Evolutionary conservation across 2,113 vertebrate genomes (phyloP), one percentile per base, ranked within the genome.

Genomic region (Seriola quinqueradiata): DNA sequence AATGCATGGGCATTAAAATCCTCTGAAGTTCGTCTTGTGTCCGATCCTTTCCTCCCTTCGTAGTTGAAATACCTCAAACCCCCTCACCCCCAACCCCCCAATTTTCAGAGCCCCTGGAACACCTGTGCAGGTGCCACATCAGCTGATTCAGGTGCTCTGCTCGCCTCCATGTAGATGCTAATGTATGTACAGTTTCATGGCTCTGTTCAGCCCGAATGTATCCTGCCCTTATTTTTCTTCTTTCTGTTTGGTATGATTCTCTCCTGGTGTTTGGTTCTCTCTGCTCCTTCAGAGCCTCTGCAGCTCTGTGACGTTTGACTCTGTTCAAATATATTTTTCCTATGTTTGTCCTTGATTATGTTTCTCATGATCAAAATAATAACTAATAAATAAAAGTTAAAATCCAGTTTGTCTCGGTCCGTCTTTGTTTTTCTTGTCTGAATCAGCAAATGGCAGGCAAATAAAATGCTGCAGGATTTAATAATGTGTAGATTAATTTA

Each of bases 361-460:
- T 90, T 84, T 82, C 64, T 85, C 77, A 87, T 85, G 83, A 85
- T 88, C 21, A 72, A 72, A 79, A 85, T 28, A 76, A 58, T 78
- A 67, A 72, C 16, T 4, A 23, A 77, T 58, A 58, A 85, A 69
- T 14, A 42, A 72, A 81, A 58, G 16, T 79, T 66, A 0, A 72
- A 70, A 34, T 79, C 28, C 19, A 25, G 5, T 12, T 2, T 10
- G 17, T 10, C 25, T 70, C 48, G 1, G 38, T 12, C 1, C 25
- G 9, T 42, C 25, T 32, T 16, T 46, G 28, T 8, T 25, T 46
- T 19, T 50, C 7, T 3, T 8, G 6, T 52, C 17, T 50, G 48
- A 50, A 48, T 6, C 5, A n/a, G 21, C 14, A 28, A 28, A 28
- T 28, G 28, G 28, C 28, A 28, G 28, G 28, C 2, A 28, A 28